These are phyloP conservation scores for Clunio marinus DNA, from an alignment of 2,888 invertebrate genomes.

Conservation along the genomic window DNA sequence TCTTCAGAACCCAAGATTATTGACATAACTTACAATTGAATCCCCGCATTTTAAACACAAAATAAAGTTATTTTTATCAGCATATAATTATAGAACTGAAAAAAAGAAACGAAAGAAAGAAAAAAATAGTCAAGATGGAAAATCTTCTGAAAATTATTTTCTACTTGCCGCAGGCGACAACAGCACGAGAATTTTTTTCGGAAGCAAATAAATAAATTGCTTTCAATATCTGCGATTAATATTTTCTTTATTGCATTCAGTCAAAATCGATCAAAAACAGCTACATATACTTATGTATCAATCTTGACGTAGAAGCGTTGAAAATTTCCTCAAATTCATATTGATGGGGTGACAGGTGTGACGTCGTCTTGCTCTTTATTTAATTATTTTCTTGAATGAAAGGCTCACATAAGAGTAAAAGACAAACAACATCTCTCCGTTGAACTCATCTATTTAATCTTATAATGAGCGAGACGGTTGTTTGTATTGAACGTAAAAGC, in stretches of 20 bases:
- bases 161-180: too few relatives aligned
- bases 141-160: conserved; percentile 22
- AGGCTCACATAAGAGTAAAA: background rate
- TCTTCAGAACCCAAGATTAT: too few relatives aligned
- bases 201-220: too few relatives aligned
- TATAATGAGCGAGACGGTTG: background rate
- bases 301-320: background rate
- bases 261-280: background rate
- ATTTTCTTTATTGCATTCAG: too few relatives aligned
- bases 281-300: too few relatives aligned
- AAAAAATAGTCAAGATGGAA: conserved; percentile 34
- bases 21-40: conserved; percentile 29
- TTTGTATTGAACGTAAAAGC: background rate
- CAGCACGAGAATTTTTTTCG: too few relatives aligned
- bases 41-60: conserved; percentile 33
- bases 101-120: conserved; percentile 35
- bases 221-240: too few relatives aligned
- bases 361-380: background rate
- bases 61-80: conserved; percentile 39
- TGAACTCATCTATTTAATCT: background rate
- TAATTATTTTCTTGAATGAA: background rate
- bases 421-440: background rate
- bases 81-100: conserved; percentile 38
- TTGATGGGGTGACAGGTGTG: conserved; percentile 6
- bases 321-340: background rate